These are phyloP conservation scores for Hippocampus guttulatus DNA, from an alignment of 2,113 vertebrate species.

Conservation along the genomic window DNA sequence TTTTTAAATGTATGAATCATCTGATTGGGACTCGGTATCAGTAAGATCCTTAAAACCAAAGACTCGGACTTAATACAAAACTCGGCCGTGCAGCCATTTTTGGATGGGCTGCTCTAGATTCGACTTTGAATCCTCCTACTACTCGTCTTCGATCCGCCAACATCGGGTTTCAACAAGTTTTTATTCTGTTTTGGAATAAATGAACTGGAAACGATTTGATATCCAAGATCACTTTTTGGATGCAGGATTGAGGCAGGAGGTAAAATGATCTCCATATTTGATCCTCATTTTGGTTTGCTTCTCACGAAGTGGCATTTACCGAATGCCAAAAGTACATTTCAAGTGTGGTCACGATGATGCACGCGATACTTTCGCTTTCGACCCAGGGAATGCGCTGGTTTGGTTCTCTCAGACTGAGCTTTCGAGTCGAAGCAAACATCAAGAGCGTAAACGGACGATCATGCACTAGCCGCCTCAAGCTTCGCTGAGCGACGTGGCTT, in stretches of 20 bases:
- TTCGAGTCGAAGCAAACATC: constrained; percentile 24
- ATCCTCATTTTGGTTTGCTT: constrained; percentile 11
- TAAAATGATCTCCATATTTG: background rate
- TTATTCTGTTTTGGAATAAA: constrained; percentile 2
- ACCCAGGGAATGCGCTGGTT: constrained; percentile 36
- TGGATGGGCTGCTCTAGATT: background rate
- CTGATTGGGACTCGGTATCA: too few relatives aligned
- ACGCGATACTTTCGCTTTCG: constrained; percentile 29
- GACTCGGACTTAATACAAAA: too few relatives aligned
- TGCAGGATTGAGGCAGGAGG: background rate
- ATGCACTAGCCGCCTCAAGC: constrained; percentile 32
- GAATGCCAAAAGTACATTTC: constrained; percentile 2
- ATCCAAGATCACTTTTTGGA: constrained; percentile 3
- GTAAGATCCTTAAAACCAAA: too few relatives aligned
- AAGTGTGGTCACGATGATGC: constrained; percentile 16
- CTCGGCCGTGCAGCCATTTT: background rate
- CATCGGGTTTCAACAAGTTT: constrained; percentile 15
- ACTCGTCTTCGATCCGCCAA: background rate
- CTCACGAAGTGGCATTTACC: constrained; percentile 2
- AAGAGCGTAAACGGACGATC: constrained; percentile 48
- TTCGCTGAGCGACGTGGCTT: constrained; percentile 13
- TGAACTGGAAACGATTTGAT: background rate
- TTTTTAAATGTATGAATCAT: too few relatives aligned
- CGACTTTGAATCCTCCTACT: constrained; percentile 18
- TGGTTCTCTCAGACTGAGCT: constrained; percentile 20